A percentile compares a stretch with the other conserved stretches of the same genome.
Conservation (phyloP, 1,140 invertebrate species). For the Drosophila funebris region DNA sequence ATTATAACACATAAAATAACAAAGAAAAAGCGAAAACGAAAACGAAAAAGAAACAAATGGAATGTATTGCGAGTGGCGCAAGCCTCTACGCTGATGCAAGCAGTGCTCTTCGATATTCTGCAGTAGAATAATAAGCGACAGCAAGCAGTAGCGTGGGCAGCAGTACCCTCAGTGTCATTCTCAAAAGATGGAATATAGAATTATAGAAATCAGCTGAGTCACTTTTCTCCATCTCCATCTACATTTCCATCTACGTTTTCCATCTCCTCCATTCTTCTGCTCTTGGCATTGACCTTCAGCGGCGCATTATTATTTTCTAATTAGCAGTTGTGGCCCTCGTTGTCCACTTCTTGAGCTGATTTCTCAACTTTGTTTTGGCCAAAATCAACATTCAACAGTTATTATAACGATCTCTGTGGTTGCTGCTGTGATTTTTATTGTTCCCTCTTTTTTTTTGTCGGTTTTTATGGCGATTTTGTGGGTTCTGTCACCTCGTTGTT, state of each 20-base stretch:
- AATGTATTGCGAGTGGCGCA: constrained; percentile 41
- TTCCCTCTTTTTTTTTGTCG: constrained; percentile 18
- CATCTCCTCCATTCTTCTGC: neutral
- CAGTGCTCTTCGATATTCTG: constrained; percentile 37
- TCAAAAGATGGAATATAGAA: constrained; percentile 10
- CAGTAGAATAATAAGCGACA: constrained; percentile 26
- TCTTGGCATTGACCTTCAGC: constrained; percentile 64
- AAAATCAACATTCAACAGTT: constrained; percentile 8
- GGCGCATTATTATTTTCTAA: constrained; percentile 74
- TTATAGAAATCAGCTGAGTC: constrained; percentile 36
- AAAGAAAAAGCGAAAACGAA: neutral
- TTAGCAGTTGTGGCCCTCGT: constrained; percentile 44
- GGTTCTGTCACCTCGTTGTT: constrained; percentile 51
- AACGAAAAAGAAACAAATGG: constrained; percentile 38
- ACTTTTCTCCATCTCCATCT: constrained; percentile 35
- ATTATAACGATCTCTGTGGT: constrained; percentile 41
- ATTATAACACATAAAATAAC: constrained; percentile 43
- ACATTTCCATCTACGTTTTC: neutral
- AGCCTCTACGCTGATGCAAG: constrained; percentile 44
- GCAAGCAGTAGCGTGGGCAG: constrained; percentile 3
- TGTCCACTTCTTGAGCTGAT: constrained; percentile 49
- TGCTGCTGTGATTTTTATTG: constrained; percentile 36
- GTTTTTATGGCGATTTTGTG: constrained; percentile 24
- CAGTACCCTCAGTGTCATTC: constrained; percentile 20
- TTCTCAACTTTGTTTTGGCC: constrained; percentile 46